phyloP scores from a whole-genome alignment of 2,888 invertebrate species.

The Sepiola atlantica region DNA sequence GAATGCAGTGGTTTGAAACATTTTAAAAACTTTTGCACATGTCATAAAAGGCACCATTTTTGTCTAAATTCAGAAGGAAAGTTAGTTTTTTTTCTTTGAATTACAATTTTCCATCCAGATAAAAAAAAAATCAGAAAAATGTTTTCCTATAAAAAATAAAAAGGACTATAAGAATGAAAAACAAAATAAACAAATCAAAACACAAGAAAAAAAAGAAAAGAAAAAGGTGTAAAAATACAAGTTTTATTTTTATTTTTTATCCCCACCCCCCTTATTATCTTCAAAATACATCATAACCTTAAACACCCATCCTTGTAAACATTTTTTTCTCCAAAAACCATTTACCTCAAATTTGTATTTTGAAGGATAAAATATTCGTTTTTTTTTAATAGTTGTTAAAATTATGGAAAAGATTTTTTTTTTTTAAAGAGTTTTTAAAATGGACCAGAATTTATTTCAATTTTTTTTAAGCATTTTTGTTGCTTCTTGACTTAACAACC shows the following conservation, averaged over 20 bases:
- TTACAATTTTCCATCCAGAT: neutral
- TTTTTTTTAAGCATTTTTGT: neutral
- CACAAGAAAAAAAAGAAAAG: no score
- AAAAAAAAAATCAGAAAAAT: neutral
- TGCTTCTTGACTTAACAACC: no score
- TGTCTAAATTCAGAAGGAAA: neutral
- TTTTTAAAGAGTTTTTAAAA: neutral
- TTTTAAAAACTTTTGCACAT: neutral
- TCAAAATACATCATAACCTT: slow-evolving; percentile 5
- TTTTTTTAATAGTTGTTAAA: neutral
- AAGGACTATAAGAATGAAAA: no score
- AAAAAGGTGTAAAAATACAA: neutral
- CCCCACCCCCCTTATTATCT: neutral
- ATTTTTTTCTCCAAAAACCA: neutral
- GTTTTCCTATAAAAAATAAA: no score
- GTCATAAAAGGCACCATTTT: neutral
- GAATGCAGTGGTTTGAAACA: neutral
- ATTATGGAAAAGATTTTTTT: neutral
- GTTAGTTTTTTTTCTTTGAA: neutral
- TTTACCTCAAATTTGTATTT: neutral
- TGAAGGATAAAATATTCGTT: neutral
- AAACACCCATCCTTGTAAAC: neutral
- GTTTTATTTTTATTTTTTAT: neutral
- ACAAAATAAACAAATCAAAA: neutral
- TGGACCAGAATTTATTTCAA: neutral